Percentiles rank a stretch among this genome's conserved stretches.
Evolutionary conservation across 2,888 invertebrate species (phyloP).

Genomic region (Candidula unifasciata): DNA sequence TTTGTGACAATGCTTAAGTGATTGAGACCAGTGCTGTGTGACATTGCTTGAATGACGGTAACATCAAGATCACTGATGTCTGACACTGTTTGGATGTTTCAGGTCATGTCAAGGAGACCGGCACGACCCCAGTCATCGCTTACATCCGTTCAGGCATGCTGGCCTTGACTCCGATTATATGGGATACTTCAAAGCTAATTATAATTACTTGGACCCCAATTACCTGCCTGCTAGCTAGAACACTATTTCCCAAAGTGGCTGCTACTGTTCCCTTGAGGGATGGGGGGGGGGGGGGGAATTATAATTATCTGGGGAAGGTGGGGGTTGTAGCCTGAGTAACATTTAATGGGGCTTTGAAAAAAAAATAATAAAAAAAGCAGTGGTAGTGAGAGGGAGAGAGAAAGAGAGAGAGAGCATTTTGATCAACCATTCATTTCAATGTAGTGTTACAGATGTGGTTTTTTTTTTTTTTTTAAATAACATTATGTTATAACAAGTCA

Average conservation of each 20-base stretch:
- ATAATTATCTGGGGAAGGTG: not conserved
- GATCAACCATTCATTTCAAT: not conserved
- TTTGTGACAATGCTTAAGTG: too few relatives aligned
- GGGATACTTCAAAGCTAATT: slow-evolving; percentile 65
- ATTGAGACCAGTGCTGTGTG: too few relatives aligned
- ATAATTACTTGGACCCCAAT: slow-evolving; percentile 78
- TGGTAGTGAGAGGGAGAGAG: not conserved
- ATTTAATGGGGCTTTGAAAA: not conserved
- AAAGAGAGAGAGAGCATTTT: not conserved
- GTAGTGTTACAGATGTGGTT: too few relatives aligned
- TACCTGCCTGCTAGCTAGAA: slow-evolving; percentile 76
- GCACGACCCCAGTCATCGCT: slow-evolving; percentile 73
- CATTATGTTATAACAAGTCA: too few relatives aligned
- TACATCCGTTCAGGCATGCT: slow-evolving; percentile 57
- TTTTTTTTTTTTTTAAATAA: too few relatives aligned
- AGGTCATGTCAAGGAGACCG: slow-evolving; percentile 60
- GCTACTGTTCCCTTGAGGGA: not conserved
- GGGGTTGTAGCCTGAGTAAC: not conserved
- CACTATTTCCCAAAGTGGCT: not conserved
- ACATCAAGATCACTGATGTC: too few relatives aligned
- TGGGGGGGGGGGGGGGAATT: too few relatives aligned
- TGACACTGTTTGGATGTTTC: not conserved
- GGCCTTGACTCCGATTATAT: slow-evolving; percentile 72
- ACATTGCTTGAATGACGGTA: too few relatives aligned
- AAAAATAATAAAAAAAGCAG: not conserved